Evolutionary conservation across 2,113 vertebrate species (phyloP).

Genomic region (Sinocyclocheilus anshuiensis): DNA sequence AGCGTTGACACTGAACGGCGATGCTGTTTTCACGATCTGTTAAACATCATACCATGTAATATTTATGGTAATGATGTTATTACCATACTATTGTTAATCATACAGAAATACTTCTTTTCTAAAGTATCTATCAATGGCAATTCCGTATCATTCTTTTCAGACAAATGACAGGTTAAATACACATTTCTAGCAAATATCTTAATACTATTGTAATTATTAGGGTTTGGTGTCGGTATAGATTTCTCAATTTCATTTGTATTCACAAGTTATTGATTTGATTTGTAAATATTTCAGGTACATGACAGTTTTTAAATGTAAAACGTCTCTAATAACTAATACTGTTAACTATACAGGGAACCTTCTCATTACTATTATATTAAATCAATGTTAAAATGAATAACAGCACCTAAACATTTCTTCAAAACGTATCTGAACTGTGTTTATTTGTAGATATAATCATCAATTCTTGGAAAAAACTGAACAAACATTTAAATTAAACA

Average conservation of each 20-base stretch:
- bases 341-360: not conserved
- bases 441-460: not conserved
- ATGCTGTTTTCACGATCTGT: not conserved
- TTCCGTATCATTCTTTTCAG: not conserved
- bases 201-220: not conserved
- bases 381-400: not conserved
- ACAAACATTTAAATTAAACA: too few relatives aligned
- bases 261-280: not conserved
- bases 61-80: not conserved
- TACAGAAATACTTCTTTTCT: not conserved
- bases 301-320: not conserved
- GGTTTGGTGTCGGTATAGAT: not conserved
- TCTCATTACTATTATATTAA: not conserved
- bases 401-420: too few relatives aligned
- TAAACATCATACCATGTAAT: not conserved
- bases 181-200: not conserved
- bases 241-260: not conserved
- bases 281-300: not conserved
- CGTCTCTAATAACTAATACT: not conserved
- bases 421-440: too few relatives aligned
- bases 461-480: too few relatives aligned
- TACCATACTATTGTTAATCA: not conserved
- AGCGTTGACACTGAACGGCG: not conserved
- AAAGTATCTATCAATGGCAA: not conserved
- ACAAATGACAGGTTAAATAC: not conserved